Base-by-base conservation (phyloP, 2,113 vertebrate genomes). In the Hypanus sabinus region DNA sequence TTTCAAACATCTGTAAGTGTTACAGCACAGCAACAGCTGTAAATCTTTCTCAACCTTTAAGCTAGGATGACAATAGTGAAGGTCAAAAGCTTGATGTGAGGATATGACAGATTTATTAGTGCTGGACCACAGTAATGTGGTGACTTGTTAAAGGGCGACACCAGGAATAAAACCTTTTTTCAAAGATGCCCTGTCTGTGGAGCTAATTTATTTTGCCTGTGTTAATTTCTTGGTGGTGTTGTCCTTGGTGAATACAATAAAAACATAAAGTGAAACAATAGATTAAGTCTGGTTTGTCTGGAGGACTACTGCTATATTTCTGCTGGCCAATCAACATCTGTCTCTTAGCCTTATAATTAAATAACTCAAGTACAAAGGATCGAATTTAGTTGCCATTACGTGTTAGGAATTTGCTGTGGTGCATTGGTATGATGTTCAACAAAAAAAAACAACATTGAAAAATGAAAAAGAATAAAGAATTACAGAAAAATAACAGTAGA, bases 31-130 rank as follows among this genome's bases (percentile, higher is more conserved):
- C 8, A 36, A 36, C 8, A 93, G 91, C 70, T 75, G 70, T 36
- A 75, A 93, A 55, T 93, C 91, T 12, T 75, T 93, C 70, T 30
- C 22, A 55, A 93, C 18, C 70, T 73, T 93, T 55, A 93, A 46
- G 55, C 36, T 93, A 12, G 11, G 70, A 75, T 71, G 38, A n/a
- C 71, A 93, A 73, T 93, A 75, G 18, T 46, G 36, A 46, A 70
- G n/a, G 90, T 30, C 46, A 55, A 38, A 93, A 93, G 71, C 16
- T 12, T 73, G 71, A 73, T 22, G 16, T 73, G 91, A 75, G 68
- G 24, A 73, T 33, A 73, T 73, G 70, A 55, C 70, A 93, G 91
- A 93, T 93, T 55, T 73, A 73, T 93, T 38, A 73, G 20, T 38
- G 91, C 68, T 93, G 91, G 6, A 2, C 91, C 60, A 14, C 60